Conservation (phyloP, 2,113 vertebrate genomes). For the Mastomys coucha region DNA sequence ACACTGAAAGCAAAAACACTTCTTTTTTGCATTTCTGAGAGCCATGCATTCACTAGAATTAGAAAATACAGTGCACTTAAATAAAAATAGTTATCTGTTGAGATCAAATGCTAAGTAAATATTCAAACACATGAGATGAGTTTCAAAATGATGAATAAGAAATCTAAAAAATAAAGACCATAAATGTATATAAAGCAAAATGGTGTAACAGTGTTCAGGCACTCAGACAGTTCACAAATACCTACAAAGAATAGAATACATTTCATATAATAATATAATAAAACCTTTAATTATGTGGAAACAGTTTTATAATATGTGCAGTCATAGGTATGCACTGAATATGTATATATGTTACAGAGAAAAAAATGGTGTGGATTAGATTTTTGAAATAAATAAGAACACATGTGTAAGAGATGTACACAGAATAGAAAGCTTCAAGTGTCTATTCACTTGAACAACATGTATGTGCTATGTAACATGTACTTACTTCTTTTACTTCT, state of each 20-base stretch:
- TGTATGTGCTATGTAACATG: not conserved
- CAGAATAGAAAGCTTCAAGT: not conserved
- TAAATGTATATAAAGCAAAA: not conserved
- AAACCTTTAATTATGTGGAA: not conserved
- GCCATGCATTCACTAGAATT: not conserved
- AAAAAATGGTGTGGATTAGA: not conserved
- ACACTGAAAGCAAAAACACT: not conserved
- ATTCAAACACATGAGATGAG: not conserved
- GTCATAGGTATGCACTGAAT: not conserved
- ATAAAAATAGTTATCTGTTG: not conserved
- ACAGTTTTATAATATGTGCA: slow-evolving; percentile 16
- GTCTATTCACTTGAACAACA: not conserved
- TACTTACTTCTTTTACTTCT: too few relatives aligned
- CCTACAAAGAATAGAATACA: not conserved
- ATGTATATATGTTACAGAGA: not conserved
- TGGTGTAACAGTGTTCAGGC: not conserved
- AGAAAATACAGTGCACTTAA: not conserved
- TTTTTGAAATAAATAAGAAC: not conserved
- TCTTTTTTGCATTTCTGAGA: slow-evolving; percentile 4
- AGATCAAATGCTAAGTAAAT: not conserved
- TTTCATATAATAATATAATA: not conserved
- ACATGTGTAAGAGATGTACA: not conserved
- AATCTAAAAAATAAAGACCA: not conserved
- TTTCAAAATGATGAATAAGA: not conserved
- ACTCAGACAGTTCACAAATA: not conserved